Evolutionary conservation across 1,140 invertebrate genomes (phyloP).

Genomic region (Lucilia cuprina): DNA sequence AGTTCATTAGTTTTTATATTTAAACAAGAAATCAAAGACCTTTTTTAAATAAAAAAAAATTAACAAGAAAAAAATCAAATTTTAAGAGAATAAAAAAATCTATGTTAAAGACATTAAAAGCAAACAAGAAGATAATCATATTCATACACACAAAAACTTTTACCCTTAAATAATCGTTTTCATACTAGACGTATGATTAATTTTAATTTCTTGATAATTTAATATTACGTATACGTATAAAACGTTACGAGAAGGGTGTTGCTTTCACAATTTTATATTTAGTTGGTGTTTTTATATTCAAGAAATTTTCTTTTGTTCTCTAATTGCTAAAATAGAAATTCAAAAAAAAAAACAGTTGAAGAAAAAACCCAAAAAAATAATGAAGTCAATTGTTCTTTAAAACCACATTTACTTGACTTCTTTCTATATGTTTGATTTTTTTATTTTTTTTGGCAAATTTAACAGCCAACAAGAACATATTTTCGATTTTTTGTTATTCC

Average conservation of each 20-base stretch:
- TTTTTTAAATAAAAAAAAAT: background rate
- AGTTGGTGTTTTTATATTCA: background rate
- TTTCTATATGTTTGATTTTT: background rate
- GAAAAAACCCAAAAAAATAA: background rate
- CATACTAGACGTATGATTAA: background rate
- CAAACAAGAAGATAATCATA: no score
- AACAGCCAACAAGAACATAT: background rate
- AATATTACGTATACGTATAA: background rate
- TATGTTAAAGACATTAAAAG: background rate
- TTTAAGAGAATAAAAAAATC: background rate
- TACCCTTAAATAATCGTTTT: background rate
- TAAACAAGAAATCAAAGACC: background rate
- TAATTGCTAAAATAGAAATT: background rate
- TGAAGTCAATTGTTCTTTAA: conserved; percentile 15
- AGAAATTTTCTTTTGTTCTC: background rate
- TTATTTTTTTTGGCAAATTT: background rate
- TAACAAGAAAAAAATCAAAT: background rate
- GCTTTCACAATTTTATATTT: background rate
- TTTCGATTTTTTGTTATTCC: background rate
- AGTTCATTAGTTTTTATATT: background rate
- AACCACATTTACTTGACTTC: conserved; percentile 12
- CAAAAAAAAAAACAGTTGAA: background rate
- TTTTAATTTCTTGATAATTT: background rate
- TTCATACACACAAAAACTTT: background rate
- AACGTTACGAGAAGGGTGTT: background rate